Base-by-base conservation (phyloP, 64 coral and sea anemone genomes). In the Actinia tenebrosa region DNA sequence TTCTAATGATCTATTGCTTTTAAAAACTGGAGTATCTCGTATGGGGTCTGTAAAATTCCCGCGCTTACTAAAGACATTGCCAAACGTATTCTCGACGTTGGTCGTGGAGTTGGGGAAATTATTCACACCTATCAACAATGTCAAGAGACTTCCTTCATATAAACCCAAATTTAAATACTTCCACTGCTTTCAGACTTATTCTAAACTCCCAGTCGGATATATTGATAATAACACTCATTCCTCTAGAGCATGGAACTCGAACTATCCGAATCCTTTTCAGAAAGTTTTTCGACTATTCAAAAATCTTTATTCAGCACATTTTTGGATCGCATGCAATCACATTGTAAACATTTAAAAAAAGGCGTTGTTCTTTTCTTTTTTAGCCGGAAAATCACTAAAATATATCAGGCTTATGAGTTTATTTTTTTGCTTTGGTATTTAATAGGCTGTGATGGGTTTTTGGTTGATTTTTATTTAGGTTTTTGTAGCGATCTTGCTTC, bases 281-380 rank as follows among this genome's bases (percentile, higher is more conserved):
- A 66, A 66, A 75, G 69, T 75, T 75, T 75, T 75, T 2, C 30
- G 30, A 37, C 30, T 37, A 37, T 37, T 37, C 23, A 75, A 75
- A 75, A 75, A 26, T 10, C 69, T 42, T 42, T 75, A 75, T 75
- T 75, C 69, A 75, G 69, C 69, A 75, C 7, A 75, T 75, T 75
- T 71, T 64, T 75, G 7, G 69, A 15, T 15, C 69, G n/a, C 3
- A 75, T 14, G 13, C 13, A 9, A 30, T 3, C 10, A 14, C 27
- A 14, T 30, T 75, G 69, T 75, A 75, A 75, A 75, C 69, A 75
- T 30, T 37, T 23, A 19, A 11, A 43, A 75, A 75, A 75, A 75
- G 69, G 69, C 69, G 69, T 75, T 75, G 69, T 75, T 75, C 69
- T 14, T 42, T 75, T 75, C 14, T 30, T 10, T 10, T 14, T 75